Evolutionary conservation across 2,113 vertebrate species (phyloP), one percentile per base, ranked within the genome.

Genomic region (Lophochroa leadbeateri): DNA sequence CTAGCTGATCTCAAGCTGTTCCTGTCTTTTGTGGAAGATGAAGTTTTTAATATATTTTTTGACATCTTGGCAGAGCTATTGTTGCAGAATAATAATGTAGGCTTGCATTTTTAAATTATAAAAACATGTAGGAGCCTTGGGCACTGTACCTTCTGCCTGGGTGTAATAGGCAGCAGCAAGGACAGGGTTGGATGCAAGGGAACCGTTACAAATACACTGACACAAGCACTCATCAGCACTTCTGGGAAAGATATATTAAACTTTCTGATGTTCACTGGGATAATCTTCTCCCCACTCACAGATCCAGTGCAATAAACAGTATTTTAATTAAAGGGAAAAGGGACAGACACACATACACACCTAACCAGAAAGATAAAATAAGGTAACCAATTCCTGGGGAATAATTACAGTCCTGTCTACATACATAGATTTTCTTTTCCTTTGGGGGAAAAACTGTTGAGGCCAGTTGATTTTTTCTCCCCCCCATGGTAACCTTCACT

Each of bases 51-150:
- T 50, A 16, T 88, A 70, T 90, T 93, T 91, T 91, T 72, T 0
- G 0, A 57, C 53, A 83, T 81, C 37, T 81, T 95, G 88, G 60
- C 72, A 95, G 91, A 88, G 29, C 43, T 82, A 24, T 88, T 94
- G 83, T 75, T 64, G 64, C 91, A 89, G 83, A 88, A 92, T 78
- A 92, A 91, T 92, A 92, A 94, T 55, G 0, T 14, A 71, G 29
- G 50, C 50, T 91, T 91, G 77, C 47, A 81, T 91, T 95, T 95
- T 86, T 91, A 60, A 89, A 89, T 91, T 82, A 46, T 29, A 72
- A 89, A 72, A 94, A 9, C 7, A 50, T 64, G 43, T 68, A 65
- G 77, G 46, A 76, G 83, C 91, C 77, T 92, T 96, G 86, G 89
- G 89, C 93, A 76, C 43, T 92, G 68, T 88, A 50, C 77, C 69